Evolutionary conservation across 2,888 invertebrate species (phyloP).

Genomic region (Meloe dianella): DNA sequence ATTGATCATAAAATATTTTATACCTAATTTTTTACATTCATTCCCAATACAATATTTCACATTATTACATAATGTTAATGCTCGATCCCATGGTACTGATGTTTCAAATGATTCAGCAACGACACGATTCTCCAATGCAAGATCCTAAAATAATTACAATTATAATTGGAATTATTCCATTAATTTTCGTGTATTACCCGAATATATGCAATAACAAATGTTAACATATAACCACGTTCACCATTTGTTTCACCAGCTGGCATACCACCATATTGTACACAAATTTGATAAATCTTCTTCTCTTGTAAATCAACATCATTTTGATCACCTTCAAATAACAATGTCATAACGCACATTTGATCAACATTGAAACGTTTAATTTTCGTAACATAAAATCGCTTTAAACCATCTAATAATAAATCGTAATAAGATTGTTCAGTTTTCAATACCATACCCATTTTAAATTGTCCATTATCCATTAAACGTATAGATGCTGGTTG

Average conservation of each 20-base stretch:
- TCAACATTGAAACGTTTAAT: slow-evolving; percentile 84
- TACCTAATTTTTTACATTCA: slow-evolving; percentile 67
- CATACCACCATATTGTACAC: slow-evolving; percentile 77
- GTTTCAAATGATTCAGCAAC: slow-evolving; percentile 99
- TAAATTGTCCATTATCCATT: slow-evolving; percentile 98
- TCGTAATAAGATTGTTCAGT: slow-evolving; percentile 69
- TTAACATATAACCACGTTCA: slow-evolving; percentile 92
- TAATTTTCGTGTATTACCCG: no score
- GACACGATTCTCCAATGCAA: slow-evolving; percentile 85
- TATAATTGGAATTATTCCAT: no score
- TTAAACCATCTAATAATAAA: slow-evolving; percentile 77
- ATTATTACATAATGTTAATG: slow-evolving; percentile 81
- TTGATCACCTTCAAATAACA: slow-evolving; percentile 86
- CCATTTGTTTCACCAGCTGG: slow-evolving; percentile 94
- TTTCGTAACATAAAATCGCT: slow-evolving; percentile 85
- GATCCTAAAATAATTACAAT: slow-evolving; percentile 70
- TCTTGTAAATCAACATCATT: slow-evolving; percentile 79
- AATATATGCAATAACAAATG: slow-evolving; percentile 97
- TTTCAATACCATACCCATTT: slow-evolving; percentile 84
- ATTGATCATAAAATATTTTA: slow-evolving; percentile 72
- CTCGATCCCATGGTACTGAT: slow-evolving; percentile 95
- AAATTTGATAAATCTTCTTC: slow-evolving; percentile 79
- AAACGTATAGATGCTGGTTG: slow-evolving; percentile 96
- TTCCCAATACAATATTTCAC: slow-evolving; percentile 80
- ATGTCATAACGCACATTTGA: slow-evolving; percentile 87